Percentiles rank a stretch among this genome's conserved stretches.
Evolutionary conservation across 1,140 invertebrate species (phyloP).

Genomic region (Calephelis virginiensis): DNA sequence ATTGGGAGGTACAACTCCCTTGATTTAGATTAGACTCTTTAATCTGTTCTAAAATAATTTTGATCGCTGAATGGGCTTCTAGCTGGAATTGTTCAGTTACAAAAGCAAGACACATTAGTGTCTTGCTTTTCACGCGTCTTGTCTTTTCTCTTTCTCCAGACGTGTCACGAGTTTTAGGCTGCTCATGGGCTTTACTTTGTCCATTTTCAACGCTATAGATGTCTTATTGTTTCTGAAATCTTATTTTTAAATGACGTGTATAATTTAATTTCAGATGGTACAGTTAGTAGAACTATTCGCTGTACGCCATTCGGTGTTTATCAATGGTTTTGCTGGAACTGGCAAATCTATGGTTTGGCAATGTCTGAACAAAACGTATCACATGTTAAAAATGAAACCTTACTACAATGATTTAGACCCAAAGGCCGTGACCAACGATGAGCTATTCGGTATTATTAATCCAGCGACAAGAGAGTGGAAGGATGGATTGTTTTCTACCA

Average conservation of each 20-base stretch:
- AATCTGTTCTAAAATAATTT: too few species aligned
- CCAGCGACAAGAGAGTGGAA: slow-evolving; percentile 97
- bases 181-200: too few species aligned
- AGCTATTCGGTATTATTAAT: slow-evolving; percentile 97
- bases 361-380: slow-evolving; percentile 90
- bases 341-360: slow-evolving; percentile 97
- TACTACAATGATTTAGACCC: slow-evolving; percentile 94
- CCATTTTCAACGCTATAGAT: too few species aligned
- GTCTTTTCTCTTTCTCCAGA: too few species aligned
- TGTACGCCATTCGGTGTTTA: slow-evolving; percentile 96
- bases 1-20: too few species aligned
- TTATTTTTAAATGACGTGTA: neutral
- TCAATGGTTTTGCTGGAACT: slow-evolving; percentile 94
- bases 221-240: too few species aligned
- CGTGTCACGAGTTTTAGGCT: too few species aligned
- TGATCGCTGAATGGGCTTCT: too few species aligned
- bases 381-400: slow-evolving; percentile 87
- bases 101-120: too few species aligned
- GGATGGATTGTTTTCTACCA: slow-evolving; percentile 94
- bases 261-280: slow-evolving; percentile 81
- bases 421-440: slow-evolving; percentile 97
- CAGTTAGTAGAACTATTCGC: slow-evolving; percentile 95
- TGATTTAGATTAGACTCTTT: too few species aligned
- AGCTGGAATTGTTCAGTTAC: too few species aligned
- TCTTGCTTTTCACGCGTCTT: too few species aligned